Evolutionary conservation across 2,888 invertebrate genomes (phyloP), one percentile per base, ranked within the genome.

Genomic region (Agelastica alni): DNA sequence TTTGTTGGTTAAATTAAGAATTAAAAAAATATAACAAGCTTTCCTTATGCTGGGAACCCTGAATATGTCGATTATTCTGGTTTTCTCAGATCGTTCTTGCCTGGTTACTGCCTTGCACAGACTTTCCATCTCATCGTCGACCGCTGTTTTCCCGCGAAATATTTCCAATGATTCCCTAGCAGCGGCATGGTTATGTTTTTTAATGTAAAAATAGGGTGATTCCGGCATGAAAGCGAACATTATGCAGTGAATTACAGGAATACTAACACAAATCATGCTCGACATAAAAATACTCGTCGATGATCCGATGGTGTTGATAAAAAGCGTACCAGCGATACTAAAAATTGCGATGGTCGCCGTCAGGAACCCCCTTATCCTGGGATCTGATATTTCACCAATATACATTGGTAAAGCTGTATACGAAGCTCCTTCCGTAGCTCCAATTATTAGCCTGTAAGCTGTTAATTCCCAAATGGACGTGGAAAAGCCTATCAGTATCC

Each of bases 141-240:
- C 67, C 44, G 77, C 69, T 1, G 63, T 53, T 56, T 80, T 81
- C 36, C 82, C 83, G 56, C 88, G 78, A 39, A 89, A 73, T 70
- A 79, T 81, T 61, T 78, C 77, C 53, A 89, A 77, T 10, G 85
- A 79, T 34, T 73, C 64, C 13, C 76, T 70, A 0, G 84, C 84
- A 12, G 78, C 77, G 1, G 73, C 67, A 51, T 77, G 76, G 10
- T 74, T 70, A 5, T 73, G 71, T 37, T 74, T 77, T 26, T 77
- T 75, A 28, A 80, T 71, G 54, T 76, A 70, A 59, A 76, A 80
- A 45, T 82, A 78, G 0, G 85, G 85, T 1, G 83, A 81, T 77
- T 89, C 88, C n/a, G 88, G 88, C 71, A 87, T 79, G 69, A 82
- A 81, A 26, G 82, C 72, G 70, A 86, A 83, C 6, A 80, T 75